phyloP scores from a whole-genome alignment of 2,797 vertebrate species.

The Periophthalmus magnuspinnatus region DNA sequence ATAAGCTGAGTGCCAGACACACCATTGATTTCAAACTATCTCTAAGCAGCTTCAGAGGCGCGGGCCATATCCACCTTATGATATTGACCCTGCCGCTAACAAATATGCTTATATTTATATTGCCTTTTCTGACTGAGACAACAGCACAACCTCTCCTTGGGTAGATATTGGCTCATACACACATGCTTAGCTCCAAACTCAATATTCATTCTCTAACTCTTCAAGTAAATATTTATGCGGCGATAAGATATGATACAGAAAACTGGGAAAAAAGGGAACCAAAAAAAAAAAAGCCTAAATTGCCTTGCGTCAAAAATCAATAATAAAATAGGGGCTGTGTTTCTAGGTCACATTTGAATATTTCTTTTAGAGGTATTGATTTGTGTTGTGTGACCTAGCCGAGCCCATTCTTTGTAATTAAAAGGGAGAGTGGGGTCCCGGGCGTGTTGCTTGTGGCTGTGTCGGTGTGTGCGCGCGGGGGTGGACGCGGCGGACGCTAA shows the following conservation, averaged over 20 bases:
- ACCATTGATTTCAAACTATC: constrained; percentile 69
- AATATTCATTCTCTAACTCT: constrained; percentile 71
- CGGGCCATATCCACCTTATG: constrained; percentile 63
- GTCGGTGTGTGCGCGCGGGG: constrained; percentile 25
- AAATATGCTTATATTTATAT: constrained; percentile 75
- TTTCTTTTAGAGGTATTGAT: constrained; percentile 82
- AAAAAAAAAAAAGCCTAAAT: constrained; percentile 67
- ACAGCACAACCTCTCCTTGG: constrained; percentile 48
- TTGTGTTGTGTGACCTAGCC: constrained; percentile 77
- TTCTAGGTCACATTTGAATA: constrained; percentile 84
- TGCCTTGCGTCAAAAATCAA: constrained; percentile 78
- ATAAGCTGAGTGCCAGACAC: constrained; percentile 59
- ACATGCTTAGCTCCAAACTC: constrained; percentile 71
- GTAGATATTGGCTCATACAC: constrained; percentile 75
- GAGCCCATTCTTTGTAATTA: constrained; percentile 81
- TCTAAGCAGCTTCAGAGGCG: constrained; percentile 66
- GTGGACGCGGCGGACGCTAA: constrained; percentile 43
- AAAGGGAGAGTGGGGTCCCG: constrained; percentile 69
- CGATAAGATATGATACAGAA: constrained; percentile 49
- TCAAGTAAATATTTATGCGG: constrained; percentile 73
- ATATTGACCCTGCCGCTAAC: constrained; percentile 71
- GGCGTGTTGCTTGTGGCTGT: constrained; percentile 46
- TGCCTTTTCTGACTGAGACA: constrained; percentile 64
- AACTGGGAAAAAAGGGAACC: constrained; percentile 19
- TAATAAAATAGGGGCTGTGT: constrained; percentile 74